Evolutionary conservation across 2,113 vertebrate species (phyloP).

Genomic region (Procavia capensis): DNA sequence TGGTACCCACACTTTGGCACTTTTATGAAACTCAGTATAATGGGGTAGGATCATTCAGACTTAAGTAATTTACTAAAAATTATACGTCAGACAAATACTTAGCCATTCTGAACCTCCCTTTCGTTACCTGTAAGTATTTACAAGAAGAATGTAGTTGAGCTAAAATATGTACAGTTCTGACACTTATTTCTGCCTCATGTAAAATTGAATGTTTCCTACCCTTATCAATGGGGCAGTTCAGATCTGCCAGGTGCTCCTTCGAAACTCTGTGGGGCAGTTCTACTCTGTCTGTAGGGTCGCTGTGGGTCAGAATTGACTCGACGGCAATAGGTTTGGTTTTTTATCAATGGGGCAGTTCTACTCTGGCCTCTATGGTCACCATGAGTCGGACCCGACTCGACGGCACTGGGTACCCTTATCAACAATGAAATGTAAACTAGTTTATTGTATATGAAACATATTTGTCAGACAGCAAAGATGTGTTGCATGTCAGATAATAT

Average conservation of each 20-base stretch:
- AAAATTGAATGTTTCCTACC: too few relatives aligned
- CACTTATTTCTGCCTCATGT: neutral
- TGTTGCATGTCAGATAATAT: neutral
- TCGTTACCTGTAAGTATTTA: constrained; percentile 25
- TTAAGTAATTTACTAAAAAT: neutral
- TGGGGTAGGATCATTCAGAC: neutral
- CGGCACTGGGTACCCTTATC: too few relatives aligned
- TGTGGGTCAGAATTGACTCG: too few relatives aligned
- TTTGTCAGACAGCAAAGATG: neutral
- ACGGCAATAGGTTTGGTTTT: too few relatives aligned
- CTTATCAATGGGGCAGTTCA: too few relatives aligned
- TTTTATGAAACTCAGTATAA: neutral
- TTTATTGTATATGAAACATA: neutral
- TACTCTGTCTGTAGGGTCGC: too few relatives aligned
- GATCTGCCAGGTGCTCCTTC: too few relatives aligned
- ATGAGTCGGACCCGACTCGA: too few relatives aligned
- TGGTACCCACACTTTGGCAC: neutral
- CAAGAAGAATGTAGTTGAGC: neutral
- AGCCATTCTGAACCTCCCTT: neutral
- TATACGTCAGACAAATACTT: neutral
- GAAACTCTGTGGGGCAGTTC: too few relatives aligned
- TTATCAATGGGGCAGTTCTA: too few relatives aligned
- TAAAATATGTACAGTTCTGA: neutral
- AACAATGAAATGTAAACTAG: neutral
- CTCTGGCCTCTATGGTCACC: too few relatives aligned